phyloP scores from a whole-genome alignment of 1,140 invertebrate species.

The Drosophila yakuba region DNA sequence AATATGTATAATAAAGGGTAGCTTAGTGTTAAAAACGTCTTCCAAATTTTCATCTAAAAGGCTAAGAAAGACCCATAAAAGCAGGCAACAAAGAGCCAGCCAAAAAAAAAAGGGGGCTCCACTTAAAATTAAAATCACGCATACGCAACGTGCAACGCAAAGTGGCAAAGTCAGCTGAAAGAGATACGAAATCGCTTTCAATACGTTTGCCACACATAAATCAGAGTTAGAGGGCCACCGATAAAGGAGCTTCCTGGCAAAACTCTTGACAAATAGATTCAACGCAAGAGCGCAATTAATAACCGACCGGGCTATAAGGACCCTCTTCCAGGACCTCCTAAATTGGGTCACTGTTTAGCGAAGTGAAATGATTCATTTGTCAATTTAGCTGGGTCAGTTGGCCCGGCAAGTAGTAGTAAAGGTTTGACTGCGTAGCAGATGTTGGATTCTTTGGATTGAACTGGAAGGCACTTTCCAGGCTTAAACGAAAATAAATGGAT shows the following conservation, averaged over 20 bases:
- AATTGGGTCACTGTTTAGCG: constrained; percentile 47
- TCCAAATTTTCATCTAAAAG: constrained; percentile 41
- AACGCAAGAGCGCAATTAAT: constrained; percentile 55
- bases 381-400: constrained; percentile 40
- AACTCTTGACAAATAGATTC: constrained; percentile 62
- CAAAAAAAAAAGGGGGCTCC: constrained; percentile 20
- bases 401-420: constrained; percentile 4
- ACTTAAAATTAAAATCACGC: constrained; percentile 66
- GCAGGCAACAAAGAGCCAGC: constrained; percentile 23
- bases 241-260: constrained; percentile 32
- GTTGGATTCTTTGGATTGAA: neutral
- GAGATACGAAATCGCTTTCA: constrained; percentile 46
- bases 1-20: neutral
- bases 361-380: constrained; percentile 49
- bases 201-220: constrained; percentile 54
- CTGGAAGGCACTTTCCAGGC: neutral
- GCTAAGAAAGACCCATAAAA: constrained; percentile 17
- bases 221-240: constrained; percentile 46
- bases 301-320: constrained; percentile 16
- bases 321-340: neutral
- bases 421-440: constrained; percentile 10
- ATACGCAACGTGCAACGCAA: constrained; percentile 40
- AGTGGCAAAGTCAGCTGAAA: constrained; percentile 36
- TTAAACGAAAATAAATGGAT: neutral
- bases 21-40: constrained; percentile 34